Conservation (phyloP, 2,797 vertebrate genomes). For the Etheostoma nigrum region DNA sequence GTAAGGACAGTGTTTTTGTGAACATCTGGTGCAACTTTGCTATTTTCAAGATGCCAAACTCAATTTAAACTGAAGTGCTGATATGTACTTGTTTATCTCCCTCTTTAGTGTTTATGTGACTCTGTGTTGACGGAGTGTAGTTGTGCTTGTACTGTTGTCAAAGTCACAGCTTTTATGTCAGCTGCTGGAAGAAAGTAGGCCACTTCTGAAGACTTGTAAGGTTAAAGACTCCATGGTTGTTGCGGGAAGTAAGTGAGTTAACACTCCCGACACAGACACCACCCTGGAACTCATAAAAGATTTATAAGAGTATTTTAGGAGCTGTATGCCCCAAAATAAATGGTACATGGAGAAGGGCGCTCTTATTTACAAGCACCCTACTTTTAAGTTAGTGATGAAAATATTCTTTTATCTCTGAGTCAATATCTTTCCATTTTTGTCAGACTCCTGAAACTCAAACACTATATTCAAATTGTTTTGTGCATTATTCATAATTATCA, state of each 20-base stretch:
- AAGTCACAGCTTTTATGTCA: slow-evolving; percentile 60
- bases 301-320: slow-evolving; percentile 83
- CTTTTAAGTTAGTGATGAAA: slow-evolving; percentile 58
- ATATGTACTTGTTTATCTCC: slow-evolving; percentile 29
- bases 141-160: slow-evolving; percentile 53
- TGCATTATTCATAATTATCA: background rate
- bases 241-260: slow-evolving; percentile 72
- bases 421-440: slow-evolving; percentile 9
- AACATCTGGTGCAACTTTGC: slow-evolving; percentile 21
- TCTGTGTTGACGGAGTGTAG: slow-evolving; percentile 35
- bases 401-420: slow-evolving; percentile 38
- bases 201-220: slow-evolving; percentile 67
- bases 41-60: slow-evolving; percentile 38
- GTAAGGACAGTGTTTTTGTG: slow-evolving; percentile 30
- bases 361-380: slow-evolving; percentile 74
- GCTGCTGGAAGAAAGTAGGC: slow-evolving; percentile 65
- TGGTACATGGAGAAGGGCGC: slow-evolving; percentile 72
- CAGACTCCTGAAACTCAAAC: slow-evolving; percentile 7
- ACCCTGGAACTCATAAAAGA: slow-evolving; percentile 82
- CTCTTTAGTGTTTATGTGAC: slow-evolving; percentile 35
- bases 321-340: slow-evolving; percentile 73
- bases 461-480: background rate
- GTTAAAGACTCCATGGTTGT: slow-evolving; percentile 78
- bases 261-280: slow-evolving; percentile 77
- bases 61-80: slow-evolving; percentile 12